A percentile compares a stretch with the other conserved stretches of the same genome.
Evolutionary conservation across 30 jellyfish, hydroid and myxozoan species (phyloP).

Genomic region (Phacellophora camtschatica): DNA sequence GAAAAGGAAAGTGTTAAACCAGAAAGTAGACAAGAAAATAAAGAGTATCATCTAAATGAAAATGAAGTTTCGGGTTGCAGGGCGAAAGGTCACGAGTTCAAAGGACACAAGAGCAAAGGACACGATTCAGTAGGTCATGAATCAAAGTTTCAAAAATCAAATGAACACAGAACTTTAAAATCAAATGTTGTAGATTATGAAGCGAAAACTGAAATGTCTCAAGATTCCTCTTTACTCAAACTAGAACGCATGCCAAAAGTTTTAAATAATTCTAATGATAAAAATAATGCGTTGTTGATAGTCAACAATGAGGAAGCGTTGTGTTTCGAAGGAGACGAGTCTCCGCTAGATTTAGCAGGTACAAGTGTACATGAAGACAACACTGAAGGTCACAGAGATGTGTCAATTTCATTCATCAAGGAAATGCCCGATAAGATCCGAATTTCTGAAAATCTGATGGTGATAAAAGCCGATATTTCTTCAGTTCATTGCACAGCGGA

Average conservation of each 20-base stretch:
- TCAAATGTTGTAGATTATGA: not conserved
- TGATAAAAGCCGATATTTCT: conserved; percentile 47
- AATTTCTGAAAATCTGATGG: conserved; percentile 41
- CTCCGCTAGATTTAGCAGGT: not conserved
- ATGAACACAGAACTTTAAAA: not conserved
- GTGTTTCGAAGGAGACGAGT: too few species aligned
- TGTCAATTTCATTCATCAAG: not conserved
- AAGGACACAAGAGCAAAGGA: not conserved
- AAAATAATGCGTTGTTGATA: not conserved
- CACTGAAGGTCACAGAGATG: not conserved
- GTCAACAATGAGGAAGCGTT: too few species aligned
- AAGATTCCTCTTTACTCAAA: conserved; percentile 24
- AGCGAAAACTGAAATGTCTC: not conserved
- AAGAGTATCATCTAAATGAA: not conserved
- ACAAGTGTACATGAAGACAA: not conserved
- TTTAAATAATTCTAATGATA: not conserved
- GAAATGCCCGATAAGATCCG: conserved; percentile 19
- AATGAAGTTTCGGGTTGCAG: too few species aligned
- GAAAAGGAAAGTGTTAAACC: not conserved
- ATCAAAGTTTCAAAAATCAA: not conserved
- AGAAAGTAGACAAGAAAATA: not conserved
- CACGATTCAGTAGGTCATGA: not conserved
- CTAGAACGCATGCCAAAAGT: not conserved
- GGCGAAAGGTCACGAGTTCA: not conserved
- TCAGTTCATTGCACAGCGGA: conserved; percentile 1